Percentiles rank a stretch among this genome's conserved stretches.
These are phyloP conservation scores for Cotesia glomerata DNA, from an alignment of 1,140 invertebrate genomes.

Conservation along the genomic window DNA sequence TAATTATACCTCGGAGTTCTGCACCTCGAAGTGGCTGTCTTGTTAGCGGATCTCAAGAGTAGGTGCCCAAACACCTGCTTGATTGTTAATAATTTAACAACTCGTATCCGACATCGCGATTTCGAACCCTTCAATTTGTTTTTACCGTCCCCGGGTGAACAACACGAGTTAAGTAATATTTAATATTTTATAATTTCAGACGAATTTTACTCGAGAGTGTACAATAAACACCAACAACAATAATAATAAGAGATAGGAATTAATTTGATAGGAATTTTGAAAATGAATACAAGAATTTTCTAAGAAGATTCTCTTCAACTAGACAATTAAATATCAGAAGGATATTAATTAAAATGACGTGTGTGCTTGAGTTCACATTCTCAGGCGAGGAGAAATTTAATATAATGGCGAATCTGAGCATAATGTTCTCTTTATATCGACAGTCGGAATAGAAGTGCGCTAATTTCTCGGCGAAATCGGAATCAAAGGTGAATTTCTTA, in stretches of 20 bases:
- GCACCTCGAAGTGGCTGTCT: constrained; percentile 50
- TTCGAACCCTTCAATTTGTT: constrained; percentile 29
- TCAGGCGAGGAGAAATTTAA: background rate
- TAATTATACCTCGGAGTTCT: constrained; percentile 52
- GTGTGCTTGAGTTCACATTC: background rate
- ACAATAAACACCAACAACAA: too few species aligned
- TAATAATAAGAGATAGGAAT: too few species aligned
- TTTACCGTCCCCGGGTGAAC: background rate
- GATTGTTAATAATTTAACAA: constrained; percentile 54
- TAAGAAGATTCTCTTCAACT: too few species aligned
- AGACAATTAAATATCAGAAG: too few species aligned
- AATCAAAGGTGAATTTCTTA: constrained; percentile 25
- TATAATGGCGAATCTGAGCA: background rate
- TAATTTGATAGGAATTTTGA: too few species aligned
- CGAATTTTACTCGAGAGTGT: background rate
- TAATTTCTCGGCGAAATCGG: background rate
- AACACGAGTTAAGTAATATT: background rate
- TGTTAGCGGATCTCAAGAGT: constrained; percentile 49
- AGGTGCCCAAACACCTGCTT: constrained; percentile 50
- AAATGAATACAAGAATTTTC: too few species aligned
- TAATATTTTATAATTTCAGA: constrained; percentile 9
- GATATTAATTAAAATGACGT: background rate
- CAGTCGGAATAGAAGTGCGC: background rate
- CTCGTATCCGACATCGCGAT: constrained; percentile 36
- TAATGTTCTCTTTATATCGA: background rate